Percentiles rank a stretch among this genome's conserved stretches.
These are phyloP conservation scores for Tetranychus truncatus DNA, from an alignment of 2,888 invertebrate genomes.

Conservation along the genomic window DNA sequence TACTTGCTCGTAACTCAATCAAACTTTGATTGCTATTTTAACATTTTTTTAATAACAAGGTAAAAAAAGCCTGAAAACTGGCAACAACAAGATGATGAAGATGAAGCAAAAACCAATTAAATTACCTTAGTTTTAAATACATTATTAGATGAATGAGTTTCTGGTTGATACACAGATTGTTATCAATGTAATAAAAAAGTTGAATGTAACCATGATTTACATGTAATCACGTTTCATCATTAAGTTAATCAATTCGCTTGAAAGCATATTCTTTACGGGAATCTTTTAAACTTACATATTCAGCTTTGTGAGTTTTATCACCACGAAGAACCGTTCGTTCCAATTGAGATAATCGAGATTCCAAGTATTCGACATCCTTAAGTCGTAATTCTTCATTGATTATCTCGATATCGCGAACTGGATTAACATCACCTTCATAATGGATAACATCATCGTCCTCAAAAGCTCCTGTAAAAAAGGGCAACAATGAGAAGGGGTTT, in stretches of 20 bases:
- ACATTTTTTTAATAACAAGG: not conserved
- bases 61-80: not conserved
- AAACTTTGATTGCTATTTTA: not conserved
- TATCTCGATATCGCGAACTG: slow-evolving; percentile 85
- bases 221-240: not conserved
- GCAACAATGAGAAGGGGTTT: slow-evolving; percentile 3
- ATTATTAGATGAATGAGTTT: not conserved
- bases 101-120: not conserved
- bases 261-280: not conserved
- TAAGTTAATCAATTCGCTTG: not conserved
- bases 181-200: not conserved
- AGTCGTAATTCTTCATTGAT: slow-evolving; percentile 83
- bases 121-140: not conserved
- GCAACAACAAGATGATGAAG: not conserved
- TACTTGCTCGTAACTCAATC: not conserved
- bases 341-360: slow-evolving; percentile 60
- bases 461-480: slow-evolving; percentile 58
- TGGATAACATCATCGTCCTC: slow-evolving; percentile 95
- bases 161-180: not conserved
- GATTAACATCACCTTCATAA: slow-evolving; percentile 94
- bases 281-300: slow-evolving; percentile 52
- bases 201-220: not conserved
- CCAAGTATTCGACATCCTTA: slow-evolving; percentile 78
- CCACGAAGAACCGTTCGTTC: slow-evolving; percentile 59
- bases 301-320: slow-evolving; percentile 86